Evolutionary conservation across 2,113 vertebrate genomes (phyloP), one percentile per base, ranked within the genome.

Genomic region (Arvicanthis niloticus): DNA sequence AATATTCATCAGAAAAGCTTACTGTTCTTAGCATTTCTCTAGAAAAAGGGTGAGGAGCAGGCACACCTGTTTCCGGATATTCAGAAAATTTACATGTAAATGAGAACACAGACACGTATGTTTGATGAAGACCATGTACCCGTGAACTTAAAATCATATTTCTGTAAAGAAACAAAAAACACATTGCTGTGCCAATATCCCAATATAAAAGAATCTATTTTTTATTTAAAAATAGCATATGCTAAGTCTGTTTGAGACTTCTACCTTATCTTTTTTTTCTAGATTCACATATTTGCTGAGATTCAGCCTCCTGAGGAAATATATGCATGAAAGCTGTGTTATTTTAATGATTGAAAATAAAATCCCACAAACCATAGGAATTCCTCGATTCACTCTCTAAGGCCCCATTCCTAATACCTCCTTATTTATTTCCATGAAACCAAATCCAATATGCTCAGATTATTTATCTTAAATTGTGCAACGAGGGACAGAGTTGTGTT

Each of bases 51-150:
- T 11, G 0, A 4, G 29, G n/a, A 73, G 51, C 73, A 6, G 73
- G 31, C 34, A 13, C 15, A 37, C 37, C 15, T 78, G 11, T 75
- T 91, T 96, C 80, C 48, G 51, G 82, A 97, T 76, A 81, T 73
- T 65, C 82, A 87, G 53, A 45, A 73, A 65, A 95, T 98, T 98
- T 98, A 96, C 78, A 97, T 97, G 93, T 96, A 97, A 98, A 98
- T 96, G 94, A 97, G 98, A 98, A 58, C 40, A 72, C 68, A 95
- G 72, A 88, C 51, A 93, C 40, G 22, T 67, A 91, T 76, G 82
- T 96, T 96, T 95, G 95, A 95, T 93, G 96, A 96, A 97, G 77
- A 96, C 93, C 77, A 95, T 94, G 37, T 56, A 96, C 82, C 68
- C 95, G 80, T 62, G 88, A 78, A 92, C 68, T 96, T 97, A 96